Evolutionary conservation across 2,113 vertebrate species (phyloP), one percentile per base, ranked within the genome.

Genomic region (Rhea americana): DNA sequence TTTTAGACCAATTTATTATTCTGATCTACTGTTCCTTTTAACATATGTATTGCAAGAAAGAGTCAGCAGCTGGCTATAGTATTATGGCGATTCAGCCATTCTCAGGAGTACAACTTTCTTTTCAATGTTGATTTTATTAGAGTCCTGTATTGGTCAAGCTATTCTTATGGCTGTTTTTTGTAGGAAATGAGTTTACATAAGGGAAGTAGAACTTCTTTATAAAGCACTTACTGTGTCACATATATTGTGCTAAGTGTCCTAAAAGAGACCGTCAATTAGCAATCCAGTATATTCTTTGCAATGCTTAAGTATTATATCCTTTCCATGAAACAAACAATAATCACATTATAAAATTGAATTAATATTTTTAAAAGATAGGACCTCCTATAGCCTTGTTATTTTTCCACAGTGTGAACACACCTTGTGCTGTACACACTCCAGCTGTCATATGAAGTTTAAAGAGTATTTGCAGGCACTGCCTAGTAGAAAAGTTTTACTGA

Each of bases 371-470:
- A 56, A 62, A 84, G 62, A 53, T 81, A 50, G 47, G 56, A 45
- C 48, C 28, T 32, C 70, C 91, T 91, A 71, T 90, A 94, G 47
- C 47, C 63, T 85, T 93, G 25, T 43, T 93, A 12, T 91, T 93
- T 95, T 89, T 43, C 95, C 50, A 71, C 86, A 41, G 66, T 96
- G 22, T 95, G 65, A 93, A 22, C 79, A 90, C 58, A 79, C 95
- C 75, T 72, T 91, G 70, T 82, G 55, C 53, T 88, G 1, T 84
- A 30, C 21, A 82, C 59, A 86, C 66, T 75, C 25, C 58, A 95
- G 59, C 50, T 95, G 41, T 95, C 89, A 66, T 51, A 89, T 47
- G 68, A 21, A 74, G 14, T 73, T 56, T 8, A 22, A 79, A 91
- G 73, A 45, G 51, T 67, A 91, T 82, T 91, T 91, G 68, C 13